Evolutionary conservation across 2,113 vertebrate species (phyloP).

Genomic region (Entosphenus tridentatus): DNA sequence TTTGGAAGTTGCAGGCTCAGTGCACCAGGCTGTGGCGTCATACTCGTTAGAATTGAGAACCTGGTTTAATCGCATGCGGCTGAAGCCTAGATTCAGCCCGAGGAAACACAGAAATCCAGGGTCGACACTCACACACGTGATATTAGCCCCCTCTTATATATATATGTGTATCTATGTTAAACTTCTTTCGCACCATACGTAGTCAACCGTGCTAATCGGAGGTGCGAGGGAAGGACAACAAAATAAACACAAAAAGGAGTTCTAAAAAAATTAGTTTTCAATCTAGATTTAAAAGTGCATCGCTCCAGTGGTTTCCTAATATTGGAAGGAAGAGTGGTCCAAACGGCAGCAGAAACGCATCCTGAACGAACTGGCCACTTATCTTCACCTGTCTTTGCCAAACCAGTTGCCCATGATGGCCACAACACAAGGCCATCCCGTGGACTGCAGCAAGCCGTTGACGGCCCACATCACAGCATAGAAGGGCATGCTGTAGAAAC

Average conservation of each 20-base stretch:
- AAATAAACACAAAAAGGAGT: neutral
- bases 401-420: constrained; percentile 98
- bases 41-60: no score
- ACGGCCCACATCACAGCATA: constrained; percentile 65
- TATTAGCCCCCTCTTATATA: no score
- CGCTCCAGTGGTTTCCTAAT: neutral
- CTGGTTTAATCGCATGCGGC: no score
- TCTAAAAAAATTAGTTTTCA: neutral
- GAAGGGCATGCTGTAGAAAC: constrained; percentile 60
- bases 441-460: constrained; percentile 78
- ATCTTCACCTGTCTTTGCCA: constrained; percentile 56
- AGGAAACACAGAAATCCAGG: neutral
- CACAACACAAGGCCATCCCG: constrained; percentile 87
- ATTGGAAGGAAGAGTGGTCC: neutral
- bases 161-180: no score
- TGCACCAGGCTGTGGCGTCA: no score
- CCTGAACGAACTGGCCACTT: neutral
- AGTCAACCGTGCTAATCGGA: neutral
- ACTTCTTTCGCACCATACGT: no score
- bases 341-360: neutral
- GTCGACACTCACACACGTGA: neutral
- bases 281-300: neutral
- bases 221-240: neutral
- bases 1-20: no score
- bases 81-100: neutral